Percentiles rank a stretch among this genome's conserved stretches.
Conservation (phyloP, 2,113 vertebrate genomes). For the Atractosteus spatula region DNA sequence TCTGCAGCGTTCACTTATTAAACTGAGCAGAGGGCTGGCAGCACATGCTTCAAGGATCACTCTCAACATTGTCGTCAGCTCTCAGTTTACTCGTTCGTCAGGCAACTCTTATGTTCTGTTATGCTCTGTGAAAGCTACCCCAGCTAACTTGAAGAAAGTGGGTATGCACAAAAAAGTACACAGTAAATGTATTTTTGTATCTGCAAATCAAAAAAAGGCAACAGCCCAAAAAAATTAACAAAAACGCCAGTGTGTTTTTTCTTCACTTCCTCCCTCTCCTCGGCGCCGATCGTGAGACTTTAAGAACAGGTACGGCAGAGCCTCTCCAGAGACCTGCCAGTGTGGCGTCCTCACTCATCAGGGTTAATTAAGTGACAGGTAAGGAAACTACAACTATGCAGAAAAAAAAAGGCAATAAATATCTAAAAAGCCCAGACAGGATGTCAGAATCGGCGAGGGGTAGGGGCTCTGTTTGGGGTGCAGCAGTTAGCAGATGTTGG, state of each 20-base stretch:
- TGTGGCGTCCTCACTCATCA: background rate
- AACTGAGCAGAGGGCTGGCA: background rate
- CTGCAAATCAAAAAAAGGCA: background rate
- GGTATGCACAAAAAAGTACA: background rate
- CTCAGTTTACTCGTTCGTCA: no score
- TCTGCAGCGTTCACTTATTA: conserved; percentile 1
- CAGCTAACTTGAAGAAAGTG: no score
- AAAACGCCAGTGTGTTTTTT: conserved; percentile 18
- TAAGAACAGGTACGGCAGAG: no score
- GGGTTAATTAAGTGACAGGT: conserved; percentile 36
- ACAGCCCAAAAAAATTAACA: conserved; percentile 24
- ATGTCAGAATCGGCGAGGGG: conserved; percentile 22
- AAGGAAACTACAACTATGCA: conserved; percentile 22
- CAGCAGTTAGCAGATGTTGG: conserved; percentile 36
- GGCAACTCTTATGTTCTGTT: no score
- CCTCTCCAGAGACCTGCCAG: background rate
- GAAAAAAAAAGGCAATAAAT: background rate
- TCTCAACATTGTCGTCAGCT: no score
- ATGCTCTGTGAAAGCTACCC: no score
- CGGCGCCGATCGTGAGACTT: background rate
- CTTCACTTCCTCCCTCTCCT: background rate
- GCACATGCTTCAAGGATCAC: no score
- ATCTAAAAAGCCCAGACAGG: background rate
- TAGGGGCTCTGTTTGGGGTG: conserved; percentile 17
- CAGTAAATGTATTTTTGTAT: background rate